phyloP scores from a whole-genome alignment of 2,797 vertebrate genomes.

The Lepilemur ruficaudatus region DNA sequence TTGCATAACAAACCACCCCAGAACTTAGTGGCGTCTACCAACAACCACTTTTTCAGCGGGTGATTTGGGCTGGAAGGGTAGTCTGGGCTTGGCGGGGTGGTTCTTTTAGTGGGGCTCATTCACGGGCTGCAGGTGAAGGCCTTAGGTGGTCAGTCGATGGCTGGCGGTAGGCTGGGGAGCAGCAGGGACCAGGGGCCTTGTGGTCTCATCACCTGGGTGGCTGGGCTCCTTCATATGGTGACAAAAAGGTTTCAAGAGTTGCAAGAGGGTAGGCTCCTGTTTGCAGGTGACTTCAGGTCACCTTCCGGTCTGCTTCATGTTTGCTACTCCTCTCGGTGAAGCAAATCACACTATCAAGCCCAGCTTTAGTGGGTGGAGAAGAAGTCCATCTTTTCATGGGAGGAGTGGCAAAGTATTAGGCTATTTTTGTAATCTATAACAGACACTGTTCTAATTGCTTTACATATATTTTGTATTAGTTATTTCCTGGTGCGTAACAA shows the following conservation, averaged over 20 bases:
- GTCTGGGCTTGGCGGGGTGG: rapidly evolving
- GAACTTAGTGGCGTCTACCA: not conserved
- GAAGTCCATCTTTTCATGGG: not conserved
- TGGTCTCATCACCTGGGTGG: not conserved
- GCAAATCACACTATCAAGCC: not conserved
- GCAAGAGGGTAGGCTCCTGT: not conserved
- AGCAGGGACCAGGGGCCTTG: not conserved
- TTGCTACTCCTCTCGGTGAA: not conserved
- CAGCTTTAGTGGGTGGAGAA: not conserved
- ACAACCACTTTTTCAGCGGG: not conserved
- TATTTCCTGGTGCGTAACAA: not conserved
- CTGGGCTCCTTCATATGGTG: not conserved
- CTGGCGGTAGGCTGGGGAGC: not conserved
- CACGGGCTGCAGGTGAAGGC: too few relatives aligned
- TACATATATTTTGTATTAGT: not conserved
- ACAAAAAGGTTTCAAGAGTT: too few relatives aligned
- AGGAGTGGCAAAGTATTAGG: not conserved
- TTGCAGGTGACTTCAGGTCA: not conserved
- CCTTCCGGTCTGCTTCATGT: not conserved
- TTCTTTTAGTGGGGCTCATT: not conserved
- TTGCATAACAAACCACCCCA: not conserved
- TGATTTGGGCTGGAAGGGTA: not conserved
- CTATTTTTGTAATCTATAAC: not conserved
- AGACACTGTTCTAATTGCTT: not conserved
- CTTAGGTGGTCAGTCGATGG: too few relatives aligned